These are phyloP conservation scores for Drosophila sproati DNA, from an alignment of 1,140 invertebrate genomes.

Conservation along the genomic window DNA sequence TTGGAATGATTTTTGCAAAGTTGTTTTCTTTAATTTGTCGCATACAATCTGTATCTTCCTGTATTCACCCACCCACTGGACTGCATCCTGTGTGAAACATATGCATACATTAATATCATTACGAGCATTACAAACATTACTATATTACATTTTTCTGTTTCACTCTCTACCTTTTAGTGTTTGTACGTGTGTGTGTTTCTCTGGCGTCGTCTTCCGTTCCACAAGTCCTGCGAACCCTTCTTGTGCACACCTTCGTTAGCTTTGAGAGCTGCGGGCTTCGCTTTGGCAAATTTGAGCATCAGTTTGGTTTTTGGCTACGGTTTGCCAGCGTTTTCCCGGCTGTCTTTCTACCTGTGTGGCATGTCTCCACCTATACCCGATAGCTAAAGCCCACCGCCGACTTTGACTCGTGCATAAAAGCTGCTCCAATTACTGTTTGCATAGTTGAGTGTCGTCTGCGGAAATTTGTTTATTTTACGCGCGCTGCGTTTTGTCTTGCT, in stretches of 20 bases:
- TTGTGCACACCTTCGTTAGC: constrained; percentile 50
- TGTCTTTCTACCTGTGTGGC: constrained; percentile 30
- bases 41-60: constrained; percentile 45
- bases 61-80: constrained; percentile 20
- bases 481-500: constrained; percentile 69
- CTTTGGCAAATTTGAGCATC: constrained; percentile 59
- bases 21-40: constrained; percentile 61
- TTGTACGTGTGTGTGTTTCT: constrained; percentile 6
- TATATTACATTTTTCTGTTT: constrained; percentile 65
- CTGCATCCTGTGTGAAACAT: constrained; percentile 67
- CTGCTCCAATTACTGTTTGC: constrained; percentile 80
- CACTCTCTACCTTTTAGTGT: background rate
- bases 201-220: constrained; percentile 55
- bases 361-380: constrained; percentile 13
- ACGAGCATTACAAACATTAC: constrained; percentile 57
- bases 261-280: constrained; percentile 49
- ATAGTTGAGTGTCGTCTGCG: constrained; percentile 80
- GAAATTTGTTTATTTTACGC: constrained; percentile 83
- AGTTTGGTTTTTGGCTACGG: constrained; percentile 69
- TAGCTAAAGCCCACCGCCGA: background rate
- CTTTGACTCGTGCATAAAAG: constrained; percentile 49
- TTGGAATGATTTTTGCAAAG: constrained; percentile 30
- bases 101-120: constrained; percentile 77
- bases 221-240: constrained; percentile 50
- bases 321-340: constrained; percentile 60